Base-by-base conservation (phyloP, 1,140 invertebrate genomes). In the Zaprionus gabonicus region DNA sequence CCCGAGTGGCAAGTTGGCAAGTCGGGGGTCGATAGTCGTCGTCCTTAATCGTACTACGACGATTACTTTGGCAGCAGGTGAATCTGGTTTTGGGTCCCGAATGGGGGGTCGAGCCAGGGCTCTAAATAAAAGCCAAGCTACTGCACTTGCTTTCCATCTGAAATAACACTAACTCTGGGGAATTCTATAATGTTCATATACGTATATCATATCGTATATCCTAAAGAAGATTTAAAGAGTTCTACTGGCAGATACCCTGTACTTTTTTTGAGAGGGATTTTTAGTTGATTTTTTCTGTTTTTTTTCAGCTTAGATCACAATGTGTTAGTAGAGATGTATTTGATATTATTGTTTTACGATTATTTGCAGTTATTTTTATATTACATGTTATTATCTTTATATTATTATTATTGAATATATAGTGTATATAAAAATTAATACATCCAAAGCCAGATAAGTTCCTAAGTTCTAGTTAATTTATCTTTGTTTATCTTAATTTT, bases 1-100 rank as follows among this genome's bases (percentile, higher is more conserved):
- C 12, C 20, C 20, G 73, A 63, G 67, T 34, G 0, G 3, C 0
- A 9, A 34, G 9, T 34, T 34, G 0, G 3, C 0, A 9, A 34
- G 9, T 34, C 31, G 31, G 31, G 9, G 9, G 9, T 34, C 53
- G 49, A 41, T 41, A 41, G 51, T 49, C 57, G 66, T 62, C 65
- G 66, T 62, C 65, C 65, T 69, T 70, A 74, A 74, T 74, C 71
- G 67, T 46, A 60, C 23, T 15, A 20, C 0, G 15, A 5, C 12
- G 27, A 60, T 68, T 69, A 55, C 65, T 56, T 57, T 20, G 64
- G 36, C 53, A 56, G 41, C 65, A 67, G 55, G 65, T 67, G 57
- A 17, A 67, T 67, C 55, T 67, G 23, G 65, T 67, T 67, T 57
- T n/a, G 9, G 23, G 17, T 7, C 7, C 6, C 17, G 2, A 9